These are phyloP conservation scores for Dryobotodes eremita DNA, from an alignment of 2,888 invertebrate genomes.

Conservation along the genomic window DNA sequence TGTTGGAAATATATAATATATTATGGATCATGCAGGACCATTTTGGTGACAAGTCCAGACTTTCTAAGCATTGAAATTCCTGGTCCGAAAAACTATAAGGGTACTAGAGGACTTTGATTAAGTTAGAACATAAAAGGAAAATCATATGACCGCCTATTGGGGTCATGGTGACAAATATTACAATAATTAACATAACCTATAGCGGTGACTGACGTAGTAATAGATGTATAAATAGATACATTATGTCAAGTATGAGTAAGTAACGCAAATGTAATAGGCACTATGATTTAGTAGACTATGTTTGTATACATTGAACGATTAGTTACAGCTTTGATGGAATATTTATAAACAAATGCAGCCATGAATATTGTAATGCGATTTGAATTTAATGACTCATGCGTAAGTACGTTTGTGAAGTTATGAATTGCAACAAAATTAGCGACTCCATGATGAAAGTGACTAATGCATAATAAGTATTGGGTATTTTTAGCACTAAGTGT, in stretches of 20 bases:
- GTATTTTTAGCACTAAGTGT: constrained; percentile 44
- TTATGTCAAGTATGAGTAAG: constrained; percentile 10
- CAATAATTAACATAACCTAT: constrained; percentile 21
- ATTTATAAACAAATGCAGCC: constrained; percentile 5
- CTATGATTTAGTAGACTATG: background rate
- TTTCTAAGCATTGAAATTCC: background rate
- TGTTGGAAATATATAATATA: background rate
- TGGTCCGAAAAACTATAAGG: background rate
- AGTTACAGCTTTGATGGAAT: constrained; percentile 1
- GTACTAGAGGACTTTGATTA: background rate
- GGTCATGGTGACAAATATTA: constrained; percentile 25
- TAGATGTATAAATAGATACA: constrained; percentile 16
- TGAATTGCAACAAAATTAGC: constrained; percentile 19
- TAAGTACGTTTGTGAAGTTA: background rate
- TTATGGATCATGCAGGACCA: background rate
- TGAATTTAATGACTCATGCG: background rate
- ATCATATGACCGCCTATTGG: constrained; percentile 21
- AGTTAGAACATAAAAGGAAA: constrained; percentile 9
- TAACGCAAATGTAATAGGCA: constrained; percentile 4
- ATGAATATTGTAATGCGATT: constrained; percentile 9
- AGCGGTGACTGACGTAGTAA: constrained; percentile 3
- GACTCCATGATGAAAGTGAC: background rate
- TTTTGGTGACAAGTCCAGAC: background rate
- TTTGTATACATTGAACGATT: constrained; percentile 31
- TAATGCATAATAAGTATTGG: constrained; percentile 16